A percentile compares a stretch with the other conserved stretches of the same genome.
Conservation (phyloP, 1,140 invertebrate species). For the Adoxophyes honmai region DNA sequence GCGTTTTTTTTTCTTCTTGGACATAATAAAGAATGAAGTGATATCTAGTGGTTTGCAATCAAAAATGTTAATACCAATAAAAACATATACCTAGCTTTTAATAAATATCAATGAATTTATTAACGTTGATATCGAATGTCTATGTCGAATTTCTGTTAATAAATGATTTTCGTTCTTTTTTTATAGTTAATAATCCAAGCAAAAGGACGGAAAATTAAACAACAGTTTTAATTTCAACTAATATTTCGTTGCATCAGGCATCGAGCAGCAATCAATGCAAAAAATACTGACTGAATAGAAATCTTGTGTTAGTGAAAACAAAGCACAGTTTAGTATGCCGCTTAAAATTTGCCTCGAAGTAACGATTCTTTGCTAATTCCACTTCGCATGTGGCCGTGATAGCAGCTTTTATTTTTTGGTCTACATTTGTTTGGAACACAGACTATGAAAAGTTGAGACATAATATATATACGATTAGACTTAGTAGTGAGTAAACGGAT, state of each 20-base stretch:
- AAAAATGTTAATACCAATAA: no score
- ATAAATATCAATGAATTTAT: no score
- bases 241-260: conserved; percentile 6
- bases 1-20: no score
- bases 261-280: conserved; percentile 9
- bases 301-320: conserved; percentile 13
- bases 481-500: no score
- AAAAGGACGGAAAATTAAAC: conserved; percentile 1
- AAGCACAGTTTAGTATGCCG: conserved; percentile 29
- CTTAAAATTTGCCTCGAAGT: conserved; percentile 29
- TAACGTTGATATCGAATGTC: no score
- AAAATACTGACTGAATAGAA: not conserved
- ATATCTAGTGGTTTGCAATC: no score
- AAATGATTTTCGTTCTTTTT: no score
- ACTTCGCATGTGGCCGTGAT: conserved; percentile 48
- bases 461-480: no score
- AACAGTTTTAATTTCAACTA: conserved; percentile 6
- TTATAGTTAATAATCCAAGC: no score
- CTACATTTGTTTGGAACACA: conserved; percentile 33
- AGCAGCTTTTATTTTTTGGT: conserved; percentile 48
- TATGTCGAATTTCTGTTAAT: no score
- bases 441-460: conserved; percentile 37
- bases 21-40: no score
- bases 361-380: conserved; percentile 46
- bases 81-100: no score